Conservation (phyloP, 2,113 vertebrate genomes). For the Apeltes quadracus region DNA sequence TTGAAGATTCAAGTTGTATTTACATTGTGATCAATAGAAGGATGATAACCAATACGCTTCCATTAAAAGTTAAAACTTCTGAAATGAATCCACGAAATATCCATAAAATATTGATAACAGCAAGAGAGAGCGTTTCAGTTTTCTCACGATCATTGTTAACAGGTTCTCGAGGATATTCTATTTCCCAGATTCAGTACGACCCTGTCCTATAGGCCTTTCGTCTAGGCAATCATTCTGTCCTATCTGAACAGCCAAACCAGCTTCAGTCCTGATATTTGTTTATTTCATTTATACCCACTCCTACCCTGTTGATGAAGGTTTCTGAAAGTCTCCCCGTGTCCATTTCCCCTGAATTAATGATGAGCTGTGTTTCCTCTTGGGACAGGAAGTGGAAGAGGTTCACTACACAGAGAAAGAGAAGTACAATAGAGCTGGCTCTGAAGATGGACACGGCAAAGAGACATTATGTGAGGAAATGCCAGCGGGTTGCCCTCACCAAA, state of each 20-base stretch:
- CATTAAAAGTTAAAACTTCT: background rate
- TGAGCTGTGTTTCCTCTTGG: conserved; percentile 46
- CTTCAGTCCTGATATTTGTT: conserved; percentile 6
- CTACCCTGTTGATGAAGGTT: background rate
- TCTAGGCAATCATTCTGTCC: background rate
- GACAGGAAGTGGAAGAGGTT: conserved; percentile 67
- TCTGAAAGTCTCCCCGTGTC: conserved; percentile 6
- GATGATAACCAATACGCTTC: background rate
- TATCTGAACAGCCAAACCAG: background rate
- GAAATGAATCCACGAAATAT: background rate
- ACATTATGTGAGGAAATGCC: conserved; percentile 40
- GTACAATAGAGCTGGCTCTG: conserved; percentile 26
- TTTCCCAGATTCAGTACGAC: conserved; percentile 24
- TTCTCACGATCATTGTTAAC: conserved; percentile 33
- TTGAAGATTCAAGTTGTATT: background rate
- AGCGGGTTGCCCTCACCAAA: conserved; percentile 35
- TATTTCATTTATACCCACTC: background rate
- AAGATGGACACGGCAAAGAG: conserved; percentile 54
- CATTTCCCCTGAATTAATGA: conserved; percentile 66
- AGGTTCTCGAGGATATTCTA: conserved; percentile 32
- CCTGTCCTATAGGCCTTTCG: background rate
- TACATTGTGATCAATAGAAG: background rate
- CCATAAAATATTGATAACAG: conserved; percentile 10
- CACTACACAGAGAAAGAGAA: conserved; percentile 37
- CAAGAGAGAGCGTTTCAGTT: conserved; percentile 16